Conservation (phyloP, 2,113 vertebrate species). For the Macroglossus sobrinus region DNA sequence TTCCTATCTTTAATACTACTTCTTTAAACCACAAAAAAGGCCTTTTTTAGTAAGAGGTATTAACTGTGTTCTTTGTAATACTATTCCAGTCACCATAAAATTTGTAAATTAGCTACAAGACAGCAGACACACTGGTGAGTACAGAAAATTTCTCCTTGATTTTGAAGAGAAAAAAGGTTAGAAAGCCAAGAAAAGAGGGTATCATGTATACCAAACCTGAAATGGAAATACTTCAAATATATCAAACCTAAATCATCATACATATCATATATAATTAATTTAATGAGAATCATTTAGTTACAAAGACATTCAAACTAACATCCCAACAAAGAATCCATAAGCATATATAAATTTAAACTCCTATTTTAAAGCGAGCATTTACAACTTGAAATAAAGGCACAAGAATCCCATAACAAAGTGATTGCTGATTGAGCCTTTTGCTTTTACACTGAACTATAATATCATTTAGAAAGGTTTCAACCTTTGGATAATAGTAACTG, state of each 20-base stretch:
- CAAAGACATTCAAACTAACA: constrained; percentile 26
- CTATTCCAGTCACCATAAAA: background rate
- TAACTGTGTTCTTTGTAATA: constrained; percentile 43
- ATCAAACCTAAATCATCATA: background rate
- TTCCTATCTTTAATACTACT: constrained; percentile 51
- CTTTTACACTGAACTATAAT: background rate
- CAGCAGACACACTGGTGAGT: background rate
- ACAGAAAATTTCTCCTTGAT: background rate
- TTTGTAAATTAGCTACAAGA: constrained; percentile 46
- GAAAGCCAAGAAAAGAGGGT: constrained; percentile 22
- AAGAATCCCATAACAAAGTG: background rate
- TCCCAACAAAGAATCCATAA: constrained; percentile 34
- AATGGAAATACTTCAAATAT: constrained; percentile 41
- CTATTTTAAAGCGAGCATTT: constrained; percentile 26
- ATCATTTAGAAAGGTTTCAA: constrained; percentile 18
- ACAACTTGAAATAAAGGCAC: background rate
- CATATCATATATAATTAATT: background rate
- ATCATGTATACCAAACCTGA: constrained; percentile 1
- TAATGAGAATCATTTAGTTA: constrained; percentile 8
- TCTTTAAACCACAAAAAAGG: constrained; percentile 20
- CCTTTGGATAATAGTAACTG: constrained; percentile 13
- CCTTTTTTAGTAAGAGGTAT: background rate
- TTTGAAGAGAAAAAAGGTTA: background rate
- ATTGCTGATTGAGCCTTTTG: background rate
- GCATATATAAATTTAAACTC: background rate